phyloP scores from a whole-genome alignment of 2,797 vertebrate genomes.

The Pseudochirops cupreus region DNA sequence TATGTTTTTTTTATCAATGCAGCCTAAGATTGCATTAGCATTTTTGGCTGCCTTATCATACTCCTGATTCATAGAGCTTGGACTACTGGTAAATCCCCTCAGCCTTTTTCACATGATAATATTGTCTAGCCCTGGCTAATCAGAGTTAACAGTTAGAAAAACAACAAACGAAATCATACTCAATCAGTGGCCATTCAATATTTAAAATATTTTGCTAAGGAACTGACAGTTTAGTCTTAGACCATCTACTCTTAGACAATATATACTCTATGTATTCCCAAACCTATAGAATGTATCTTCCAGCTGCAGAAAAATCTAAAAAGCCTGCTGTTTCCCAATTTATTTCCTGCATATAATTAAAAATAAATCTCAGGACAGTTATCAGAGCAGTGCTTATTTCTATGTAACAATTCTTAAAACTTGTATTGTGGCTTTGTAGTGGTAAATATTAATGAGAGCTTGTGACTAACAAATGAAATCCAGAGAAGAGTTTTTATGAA shows the following conservation, averaged over 20 bases:
- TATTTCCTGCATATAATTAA: slow-evolving; percentile 39
- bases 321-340: neutral
- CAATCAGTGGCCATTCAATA: neutral
- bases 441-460: slow-evolving; percentile 9
- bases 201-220: neutral
- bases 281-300: neutral
- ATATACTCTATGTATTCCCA: neutral
- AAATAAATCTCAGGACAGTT: slow-evolving; percentile 39
- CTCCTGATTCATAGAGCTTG: neutral
- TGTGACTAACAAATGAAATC: neutral
- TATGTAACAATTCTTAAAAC: slow-evolving; percentile 1
- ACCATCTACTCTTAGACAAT: neutral
- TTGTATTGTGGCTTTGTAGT: neutral
- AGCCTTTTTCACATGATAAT: neutral
- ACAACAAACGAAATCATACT: neutral
- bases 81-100: neutral
- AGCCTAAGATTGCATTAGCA: neutral
- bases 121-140: neutral
- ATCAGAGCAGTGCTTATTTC: neutral
- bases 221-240: neutral
- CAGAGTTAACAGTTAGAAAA: neutral
- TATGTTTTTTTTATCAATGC: neutral
- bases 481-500: slow-evolving; percentile 37
- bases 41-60: neutral
- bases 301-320: neutral